Evolutionary conservation across 2,888 invertebrate species (phyloP).

Genomic region (Chrysodeixis includens): DNA sequence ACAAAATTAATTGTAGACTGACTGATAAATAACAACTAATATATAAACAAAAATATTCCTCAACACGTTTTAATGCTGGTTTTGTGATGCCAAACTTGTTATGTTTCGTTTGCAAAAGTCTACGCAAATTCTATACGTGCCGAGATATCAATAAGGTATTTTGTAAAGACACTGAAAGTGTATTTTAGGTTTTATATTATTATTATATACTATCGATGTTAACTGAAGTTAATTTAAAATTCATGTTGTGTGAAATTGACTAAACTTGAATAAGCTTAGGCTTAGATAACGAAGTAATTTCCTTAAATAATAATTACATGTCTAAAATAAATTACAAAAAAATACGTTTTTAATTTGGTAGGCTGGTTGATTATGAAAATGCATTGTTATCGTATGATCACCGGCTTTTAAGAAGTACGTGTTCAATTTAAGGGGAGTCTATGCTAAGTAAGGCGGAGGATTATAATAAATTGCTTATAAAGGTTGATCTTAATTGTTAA

Average conservation of each 20-base stretch:
- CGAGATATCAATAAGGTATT: too few relatives aligned
- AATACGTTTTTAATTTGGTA: background rate
- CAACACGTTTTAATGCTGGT: too few relatives aligned
- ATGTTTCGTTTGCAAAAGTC: too few relatives aligned
- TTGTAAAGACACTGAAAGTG: too few relatives aligned
- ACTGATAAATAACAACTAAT: too few relatives aligned
- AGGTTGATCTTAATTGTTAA: background rate
- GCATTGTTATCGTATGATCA: constrained; percentile 3
- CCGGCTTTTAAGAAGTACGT: background rate
- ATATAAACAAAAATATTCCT: too few relatives aligned
- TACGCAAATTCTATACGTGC: too few relatives aligned
- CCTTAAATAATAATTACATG: background rate
- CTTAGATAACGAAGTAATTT: background rate
- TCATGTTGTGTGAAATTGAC: constrained; percentile 41
- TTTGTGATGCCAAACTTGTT: too few relatives aligned
- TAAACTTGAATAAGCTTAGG: constrained; percentile 5
- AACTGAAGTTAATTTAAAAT: constrained; percentile 8
- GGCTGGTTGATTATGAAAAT: constrained; percentile 6
- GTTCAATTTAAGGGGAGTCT: background rate
- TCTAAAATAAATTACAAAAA: background rate
- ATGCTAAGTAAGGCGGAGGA: constrained; percentile 5
- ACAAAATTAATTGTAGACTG: too few relatives aligned
- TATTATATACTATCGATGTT: too few relatives aligned
- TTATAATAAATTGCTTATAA: constrained; percentile 1
- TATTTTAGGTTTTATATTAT: too few relatives aligned